Conservation (phyloP, 2,888 invertebrate species). For the Xiphydria camelus region DNA sequence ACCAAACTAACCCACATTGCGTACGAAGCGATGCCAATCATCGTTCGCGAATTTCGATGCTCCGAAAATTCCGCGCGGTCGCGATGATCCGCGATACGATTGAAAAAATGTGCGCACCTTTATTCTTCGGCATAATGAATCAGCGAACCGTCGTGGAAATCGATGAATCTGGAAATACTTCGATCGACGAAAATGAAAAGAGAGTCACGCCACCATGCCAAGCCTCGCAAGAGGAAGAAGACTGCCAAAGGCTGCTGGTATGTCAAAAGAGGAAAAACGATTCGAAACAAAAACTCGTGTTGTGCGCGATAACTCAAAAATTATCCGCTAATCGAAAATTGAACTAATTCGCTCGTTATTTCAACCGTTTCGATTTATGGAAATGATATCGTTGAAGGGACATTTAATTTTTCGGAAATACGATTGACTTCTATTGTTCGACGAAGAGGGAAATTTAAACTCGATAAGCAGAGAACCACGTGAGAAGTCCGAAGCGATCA, state of each 20-base stretch:
- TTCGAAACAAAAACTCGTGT: not conserved
- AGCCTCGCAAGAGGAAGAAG: slow-evolving; percentile 15
- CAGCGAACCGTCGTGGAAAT: slow-evolving; percentile 13
- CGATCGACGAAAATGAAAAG: slow-evolving; percentile 13
- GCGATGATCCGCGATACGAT: too few species aligned
- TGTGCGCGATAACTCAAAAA: not conserved
- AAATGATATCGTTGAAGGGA: too few species aligned
- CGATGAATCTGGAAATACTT: slow-evolving; percentile 7
- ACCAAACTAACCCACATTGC: slow-evolving; percentile 39
- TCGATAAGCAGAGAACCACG: too few species aligned
- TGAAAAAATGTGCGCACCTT: too few species aligned
- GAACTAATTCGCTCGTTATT: too few species aligned
- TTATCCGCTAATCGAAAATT: not conserved
- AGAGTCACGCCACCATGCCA: slow-evolving; percentile 12
- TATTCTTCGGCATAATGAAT: slow-evolving; percentile 64
- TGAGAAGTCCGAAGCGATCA: too few species aligned
- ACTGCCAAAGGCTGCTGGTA: too few species aligned
- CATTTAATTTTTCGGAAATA: not conserved
- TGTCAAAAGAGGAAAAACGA: not conserved
- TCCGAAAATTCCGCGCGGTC: too few species aligned
- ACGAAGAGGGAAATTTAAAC: too few species aligned
- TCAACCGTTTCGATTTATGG: too few species aligned
- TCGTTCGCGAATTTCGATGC: not conserved
- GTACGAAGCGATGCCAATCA: not conserved
- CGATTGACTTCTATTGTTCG: slow-evolving; percentile 2